Evolutionary conservation across 2,888 invertebrate species (phyloP).

Genomic region (Ectobius pallidus): DNA sequence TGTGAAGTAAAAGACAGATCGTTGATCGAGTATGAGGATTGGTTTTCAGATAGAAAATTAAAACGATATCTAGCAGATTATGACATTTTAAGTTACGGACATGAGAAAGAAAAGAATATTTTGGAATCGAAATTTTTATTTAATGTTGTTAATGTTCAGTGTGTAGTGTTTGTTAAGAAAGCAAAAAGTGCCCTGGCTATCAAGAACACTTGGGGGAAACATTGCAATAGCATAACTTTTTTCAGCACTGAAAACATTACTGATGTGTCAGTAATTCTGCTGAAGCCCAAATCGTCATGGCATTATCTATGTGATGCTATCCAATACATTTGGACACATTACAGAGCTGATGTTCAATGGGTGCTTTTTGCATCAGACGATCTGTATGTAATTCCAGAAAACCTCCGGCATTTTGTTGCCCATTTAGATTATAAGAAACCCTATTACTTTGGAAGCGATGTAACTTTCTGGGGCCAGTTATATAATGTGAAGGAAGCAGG

Average conservation of each 20-base stretch:
- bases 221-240: slow-evolving; percentile 41
- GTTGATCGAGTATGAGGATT: slow-evolving; percentile 46
- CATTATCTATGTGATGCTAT: slow-evolving; percentile 56
- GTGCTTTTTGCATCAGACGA: slow-evolving; percentile 62
- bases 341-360: slow-evolving; percentile 56
- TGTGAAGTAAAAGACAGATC: slow-evolving; percentile 31
- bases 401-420: slow-evolving; percentile 60
- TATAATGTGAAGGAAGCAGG: slow-evolving; percentile 64
- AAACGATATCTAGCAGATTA: slow-evolving; percentile 35
- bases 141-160: slow-evolving; percentile 54
- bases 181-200: slow-evolving; percentile 54
- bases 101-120: slow-evolving; percentile 3
- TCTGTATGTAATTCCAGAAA: slow-evolving; percentile 62
- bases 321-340: slow-evolving; percentile 50
- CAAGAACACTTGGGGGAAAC: slow-evolving; percentile 55
- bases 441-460: slow-evolving; percentile 63
- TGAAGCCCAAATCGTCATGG: slow-evolving; percentile 51
- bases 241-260: slow-evolving; percentile 31
- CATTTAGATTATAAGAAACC: slow-evolving; percentile 54
- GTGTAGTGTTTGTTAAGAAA: slow-evolving; percentile 57
- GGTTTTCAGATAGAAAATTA: slow-evolving; percentile 47
- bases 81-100: slow-evolving; percentile 49
- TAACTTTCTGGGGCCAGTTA: slow-evolving; percentile 60
- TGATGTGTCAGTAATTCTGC: slow-evolving; percentile 31
- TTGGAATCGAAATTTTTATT: slow-evolving; percentile 50